Conservation (phyloP, 2,888 invertebrate genomes). For the Plebejus anna region DNA sequence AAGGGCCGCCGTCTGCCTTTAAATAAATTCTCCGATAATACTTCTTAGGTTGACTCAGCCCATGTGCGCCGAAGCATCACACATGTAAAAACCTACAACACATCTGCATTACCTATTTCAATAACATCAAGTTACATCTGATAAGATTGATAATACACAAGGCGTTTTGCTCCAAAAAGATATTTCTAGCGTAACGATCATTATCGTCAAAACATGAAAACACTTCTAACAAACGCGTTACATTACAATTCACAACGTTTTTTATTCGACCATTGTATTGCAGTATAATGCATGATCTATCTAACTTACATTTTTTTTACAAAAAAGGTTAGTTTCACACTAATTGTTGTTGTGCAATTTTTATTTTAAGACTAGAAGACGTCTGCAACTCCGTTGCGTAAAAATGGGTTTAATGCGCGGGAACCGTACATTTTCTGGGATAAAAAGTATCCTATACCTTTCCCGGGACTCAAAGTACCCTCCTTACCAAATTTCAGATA, state of each 20-base stretch:
- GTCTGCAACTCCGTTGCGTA: too few species aligned
- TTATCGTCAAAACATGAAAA: conserved; percentile 36
- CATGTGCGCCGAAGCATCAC: background rate
- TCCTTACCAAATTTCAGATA: too few species aligned
- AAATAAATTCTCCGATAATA: background rate
- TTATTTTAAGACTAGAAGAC: too few species aligned
- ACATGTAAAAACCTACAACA: background rate
- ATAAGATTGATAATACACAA: background rate
- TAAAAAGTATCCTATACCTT: too few species aligned
- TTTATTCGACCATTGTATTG: background rate
- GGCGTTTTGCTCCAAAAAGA: conserved; percentile 4
- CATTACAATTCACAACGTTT: background rate
- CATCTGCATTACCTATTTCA: background rate
- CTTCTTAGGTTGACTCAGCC: background rate
- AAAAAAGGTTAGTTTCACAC: too few species aligned
- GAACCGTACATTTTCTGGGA: too few species aligned
- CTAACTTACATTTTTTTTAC: too few species aligned
- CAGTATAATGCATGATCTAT: background rate
- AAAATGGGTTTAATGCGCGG: too few species aligned
- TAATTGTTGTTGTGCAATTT: too few species aligned
- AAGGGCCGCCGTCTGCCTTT: too few species aligned
- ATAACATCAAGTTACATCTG: background rate
- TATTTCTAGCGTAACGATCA: conserved; percentile 18
- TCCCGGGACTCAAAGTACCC: too few species aligned
- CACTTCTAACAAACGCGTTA: background rate